A percentile compares a stretch with the other conserved stretches of the same genome.
Conservation (phyloP, 64 coral and sea anemone species). For the Hydrozoanthus tunicans region DNA sequence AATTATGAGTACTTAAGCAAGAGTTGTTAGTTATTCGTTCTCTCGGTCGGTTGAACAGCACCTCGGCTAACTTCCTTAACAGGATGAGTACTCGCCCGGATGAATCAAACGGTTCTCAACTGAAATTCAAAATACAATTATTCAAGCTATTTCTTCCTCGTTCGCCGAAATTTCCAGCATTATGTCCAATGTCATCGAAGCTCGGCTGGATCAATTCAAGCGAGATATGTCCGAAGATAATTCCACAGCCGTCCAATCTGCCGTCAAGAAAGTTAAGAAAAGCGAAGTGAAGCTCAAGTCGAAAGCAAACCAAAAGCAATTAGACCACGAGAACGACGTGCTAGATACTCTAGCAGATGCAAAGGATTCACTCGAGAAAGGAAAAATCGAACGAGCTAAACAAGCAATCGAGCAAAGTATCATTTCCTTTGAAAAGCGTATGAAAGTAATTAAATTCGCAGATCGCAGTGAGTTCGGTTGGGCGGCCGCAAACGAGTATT, state of each 20-base stretch:
- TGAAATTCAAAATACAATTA: not conserved
- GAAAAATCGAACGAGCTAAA: slow-evolving; percentile 1
- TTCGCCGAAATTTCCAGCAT: not conserved
- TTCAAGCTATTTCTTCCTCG: not conserved
- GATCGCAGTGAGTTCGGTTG: not conserved
- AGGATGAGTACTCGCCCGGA: not conserved
- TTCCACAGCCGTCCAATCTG: slow-evolving; percentile 12
- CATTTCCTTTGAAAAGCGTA: not conserved
- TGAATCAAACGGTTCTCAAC: slow-evolving; percentile 1
- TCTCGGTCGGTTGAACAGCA: slow-evolving; percentile 16
- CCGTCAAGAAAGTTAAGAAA: not conserved
- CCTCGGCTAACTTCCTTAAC: not conserved
- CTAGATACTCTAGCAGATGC: not conserved
- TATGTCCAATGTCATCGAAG: slow-evolving; percentile 4
- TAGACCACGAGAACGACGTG: not conserved
- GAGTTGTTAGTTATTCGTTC: not conserved
- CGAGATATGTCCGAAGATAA: not conserved
- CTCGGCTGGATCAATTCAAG: not conserved
- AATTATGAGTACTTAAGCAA: not conserved
- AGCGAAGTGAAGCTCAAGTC: not conserved
- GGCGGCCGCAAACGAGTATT: not conserved
- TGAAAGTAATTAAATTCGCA: not conserved
- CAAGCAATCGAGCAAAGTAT: not conserved
- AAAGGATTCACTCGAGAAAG: slow-evolving; percentile 14
- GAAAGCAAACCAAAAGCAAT: not conserved